A percentile compares a stretch with the other conserved stretches of the same genome.
These are phyloP conservation scores for Hirtodrosophila trivittata DNA, from an alignment of 2,888 invertebrate genomes.

Conservation along the genomic window DNA sequence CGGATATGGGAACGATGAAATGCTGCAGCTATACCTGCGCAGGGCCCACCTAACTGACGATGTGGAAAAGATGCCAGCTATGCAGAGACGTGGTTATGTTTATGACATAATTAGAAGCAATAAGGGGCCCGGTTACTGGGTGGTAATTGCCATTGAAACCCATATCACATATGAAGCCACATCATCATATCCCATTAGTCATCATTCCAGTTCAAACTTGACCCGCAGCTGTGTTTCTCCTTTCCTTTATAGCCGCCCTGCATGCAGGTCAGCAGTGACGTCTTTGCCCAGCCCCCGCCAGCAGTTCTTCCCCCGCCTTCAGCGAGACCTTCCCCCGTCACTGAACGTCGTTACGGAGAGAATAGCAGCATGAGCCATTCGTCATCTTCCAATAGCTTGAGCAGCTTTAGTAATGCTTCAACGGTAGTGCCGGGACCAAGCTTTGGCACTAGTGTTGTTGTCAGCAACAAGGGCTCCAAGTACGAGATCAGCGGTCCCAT, in stretches of 20 bases:
- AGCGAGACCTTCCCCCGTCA: constrained; percentile 30
- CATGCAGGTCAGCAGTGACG: constrained; percentile 65
- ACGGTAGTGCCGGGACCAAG: constrained; percentile 67
- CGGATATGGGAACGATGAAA: constrained; percentile 76
- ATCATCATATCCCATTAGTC: neutral
- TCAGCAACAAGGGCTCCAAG: constrained; percentile 69
- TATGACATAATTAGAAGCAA: constrained; percentile 81
- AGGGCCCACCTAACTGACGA: constrained; percentile 76
- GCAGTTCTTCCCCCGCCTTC: constrained; percentile 64
- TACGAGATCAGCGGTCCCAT: constrained; percentile 77
- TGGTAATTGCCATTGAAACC: constrained; percentile 62
- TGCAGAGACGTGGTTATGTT: constrained; percentile 77
- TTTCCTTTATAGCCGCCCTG: constrained; percentile 61
- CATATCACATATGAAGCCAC: constrained; percentile 3
- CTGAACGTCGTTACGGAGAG: constrained; percentile 33
- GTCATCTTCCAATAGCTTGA: constrained; percentile 64
- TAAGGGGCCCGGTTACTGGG: constrained; percentile 80
- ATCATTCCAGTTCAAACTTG: constrained; percentile 9
- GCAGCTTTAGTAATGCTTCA: constrained; percentile 51
- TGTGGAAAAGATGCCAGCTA: constrained; percentile 66
- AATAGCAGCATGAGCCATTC: constrained; percentile 62
- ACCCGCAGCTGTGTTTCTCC: constrained; percentile 14
- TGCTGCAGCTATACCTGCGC: constrained; percentile 76
- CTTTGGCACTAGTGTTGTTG: constrained; percentile 59
- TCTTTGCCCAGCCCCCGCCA: constrained; percentile 62